Evolutionary conservation across 2,113 vertebrate genomes (phyloP), one percentile per base, ranked within the genome.

Genomic region (Ictidomys tridecemlineatus): DNA sequence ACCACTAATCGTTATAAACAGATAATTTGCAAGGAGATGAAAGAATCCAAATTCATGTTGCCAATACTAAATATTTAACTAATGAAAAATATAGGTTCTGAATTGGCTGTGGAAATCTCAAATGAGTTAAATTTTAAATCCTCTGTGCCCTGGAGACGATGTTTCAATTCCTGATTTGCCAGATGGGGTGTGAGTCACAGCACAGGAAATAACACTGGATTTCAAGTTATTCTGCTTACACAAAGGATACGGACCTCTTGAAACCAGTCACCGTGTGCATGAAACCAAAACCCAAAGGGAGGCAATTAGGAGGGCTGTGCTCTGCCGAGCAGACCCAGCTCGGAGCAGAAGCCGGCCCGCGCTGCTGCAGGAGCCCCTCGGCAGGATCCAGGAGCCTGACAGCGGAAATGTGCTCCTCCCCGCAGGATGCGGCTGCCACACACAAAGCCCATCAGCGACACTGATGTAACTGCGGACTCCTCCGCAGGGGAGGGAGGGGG

Each of bases 11-110:
- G n/a, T 89, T 88, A 95, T 88, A 98, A 95, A 95, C 82, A 92
- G 73, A 96, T 94, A 92, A 96, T 97, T 96, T 97, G 92, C 85
- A 82, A 94, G 96, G 95, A 92, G 94, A 96, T 77, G 84, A 97
- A 97, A 92, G 77, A 93, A 74, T 91, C 80, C 93, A 97, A 96
- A 97, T 97, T 96, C 85, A 79, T 93, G 85, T 70, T 96, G 95
- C 90, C 95, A 96, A 95, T 89, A 73, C 93, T 96, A 95, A 96
- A 96, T 94, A 96, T 95, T 98, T 96, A 96, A 93, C 97, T 94
- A 97, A 96, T 86, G 96, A 63, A 98, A 97, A 97, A 77, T 91
- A 91, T 61, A 97, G 97, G 93, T 84, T 96, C 93, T 67, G 96
- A 96, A 84, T 77, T 91, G 61, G 84, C 89, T 93, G 74, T 83